Conservation (phyloP, 2,113 vertebrate species). For the Ancistrus triradiatus region DNA sequence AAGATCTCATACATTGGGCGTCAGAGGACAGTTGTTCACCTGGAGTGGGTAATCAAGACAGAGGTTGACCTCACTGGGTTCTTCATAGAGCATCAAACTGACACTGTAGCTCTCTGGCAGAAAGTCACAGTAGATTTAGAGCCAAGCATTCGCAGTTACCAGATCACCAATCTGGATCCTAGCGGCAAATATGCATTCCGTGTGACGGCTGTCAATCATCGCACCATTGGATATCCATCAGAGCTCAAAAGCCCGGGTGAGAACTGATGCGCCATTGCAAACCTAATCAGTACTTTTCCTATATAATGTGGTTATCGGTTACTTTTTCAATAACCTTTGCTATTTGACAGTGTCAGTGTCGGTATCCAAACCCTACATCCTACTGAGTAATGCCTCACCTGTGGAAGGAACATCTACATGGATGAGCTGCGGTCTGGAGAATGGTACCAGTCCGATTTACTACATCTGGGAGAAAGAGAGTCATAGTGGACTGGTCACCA, state of each 20-base stretch:
- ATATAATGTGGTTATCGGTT: no score
- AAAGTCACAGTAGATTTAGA: conserved; percentile 63
- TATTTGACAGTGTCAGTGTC: conserved; percentile 71
- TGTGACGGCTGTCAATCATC: conserved; percentile 79
- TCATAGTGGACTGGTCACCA: conserved; percentile 44
- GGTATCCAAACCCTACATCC: conserved; percentile 75
- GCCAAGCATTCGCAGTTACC: conserved; percentile 67
- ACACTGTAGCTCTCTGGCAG: conserved; percentile 63
- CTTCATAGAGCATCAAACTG: conserved; percentile 69
- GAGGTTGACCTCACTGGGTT: conserved; percentile 76
- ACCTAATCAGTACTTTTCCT: no score
- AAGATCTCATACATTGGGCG: conserved; percentile 68
- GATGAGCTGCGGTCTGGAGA: conserved; percentile 72
- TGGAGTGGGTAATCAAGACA: conserved; percentile 73
- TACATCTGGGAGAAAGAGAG: conserved; percentile 75
- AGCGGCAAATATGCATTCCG: conserved; percentile 75
- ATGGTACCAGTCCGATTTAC: conserved; percentile 75
- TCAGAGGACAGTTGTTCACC: conserved; percentile 74
- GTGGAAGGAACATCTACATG: conserved; percentile 67
- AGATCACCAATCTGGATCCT: conserved; percentile 74
- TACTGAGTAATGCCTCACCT: conserved; percentile 62
- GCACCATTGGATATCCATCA: conserved; percentile 78
- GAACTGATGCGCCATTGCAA: no score
- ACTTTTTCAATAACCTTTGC: background rate
- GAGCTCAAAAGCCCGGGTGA: conserved; percentile 83